Evolutionary conservation across 2,888 invertebrate species (phyloP), one percentile per base, ranked within the genome.

Genomic region (Sarcophaga caerulescens): DNA sequence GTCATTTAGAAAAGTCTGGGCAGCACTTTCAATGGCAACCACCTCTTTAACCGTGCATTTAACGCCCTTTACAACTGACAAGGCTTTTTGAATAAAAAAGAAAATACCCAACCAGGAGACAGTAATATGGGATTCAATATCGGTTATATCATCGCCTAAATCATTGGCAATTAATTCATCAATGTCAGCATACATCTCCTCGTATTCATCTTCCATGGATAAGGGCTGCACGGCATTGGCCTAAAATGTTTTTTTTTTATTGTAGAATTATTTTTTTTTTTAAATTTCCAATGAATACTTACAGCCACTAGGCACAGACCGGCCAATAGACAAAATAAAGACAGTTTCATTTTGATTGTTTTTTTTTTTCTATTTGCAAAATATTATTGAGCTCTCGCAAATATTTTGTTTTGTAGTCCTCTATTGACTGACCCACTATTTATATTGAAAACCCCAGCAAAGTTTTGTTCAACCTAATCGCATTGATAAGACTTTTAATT

Each of bases 341-440:
- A 52, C n/a, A 84, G 73, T 57, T 84, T 87, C 87, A 87, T 84
- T 19, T 78, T 81, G 44, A 4, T 3, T 76, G 59, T 17, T 57
- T 6, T 35, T 17, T 57, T 6, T 35, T 35, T 35, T 35, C 35
- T 6, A 35, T 35, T 35, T 35, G 35, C 35, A 1, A 35, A 35
- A 35, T 35, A 8, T 35, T 35, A 35, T 35, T 35, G 8, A 35
- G 35, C 35, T 35, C 35, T 35, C 35, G 8, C 6, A 6, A 35
- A 35, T 8, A 8, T 35, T 35, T 35, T 35, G 35, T 8, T 6
- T 35, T 35, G 35, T 35, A 8, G 35, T 35, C 35, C 8, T 35
- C 6, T 35, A 35, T 8, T 35, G 35, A 35, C 8, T 35, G 35
- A 35, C 35, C 35, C 35, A 35, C 35, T 35, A 35, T 35, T 35